These are phyloP conservation scores for Volucella inflata DNA, from an alignment of 2,888 invertebrate genomes.

Conservation along the genomic window DNA sequence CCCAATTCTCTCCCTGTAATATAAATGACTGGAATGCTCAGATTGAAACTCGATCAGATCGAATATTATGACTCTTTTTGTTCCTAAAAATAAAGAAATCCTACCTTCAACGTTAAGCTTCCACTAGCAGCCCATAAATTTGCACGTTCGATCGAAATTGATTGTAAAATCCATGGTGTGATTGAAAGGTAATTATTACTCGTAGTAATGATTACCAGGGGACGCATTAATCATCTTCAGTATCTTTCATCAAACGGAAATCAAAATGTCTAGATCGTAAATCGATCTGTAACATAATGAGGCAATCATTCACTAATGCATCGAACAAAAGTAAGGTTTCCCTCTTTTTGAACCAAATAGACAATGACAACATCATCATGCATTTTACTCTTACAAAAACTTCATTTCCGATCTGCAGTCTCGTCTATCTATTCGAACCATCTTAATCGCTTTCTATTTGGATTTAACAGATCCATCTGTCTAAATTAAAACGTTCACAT, in stretches of 20 bases:
- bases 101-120: no score
- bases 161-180: no score
- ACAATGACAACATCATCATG: not conserved
- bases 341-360: not conserved
- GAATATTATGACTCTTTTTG: no score
- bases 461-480: not conserved
- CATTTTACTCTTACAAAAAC: not conserved
- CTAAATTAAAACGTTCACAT: conserved; percentile 12
- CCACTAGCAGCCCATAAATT: no score
- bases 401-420: not conserved
- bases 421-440: not conserved
- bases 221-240: not conserved
- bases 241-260: not conserved
- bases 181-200: no score
- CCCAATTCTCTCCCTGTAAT: no score
- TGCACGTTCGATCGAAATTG: no score
- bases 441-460: conserved; percentile 6
- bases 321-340: not conserved
- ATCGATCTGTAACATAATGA: conserved; percentile 1
- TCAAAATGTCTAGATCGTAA: not conserved
- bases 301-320: not conserved
- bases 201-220: not conserved
- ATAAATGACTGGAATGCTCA: no score
- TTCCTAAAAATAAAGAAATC: no score
- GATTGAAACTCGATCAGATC: no score